Base-by-base conservation (phyloP, 2,888 invertebrate species). In the Machimus atricapillus region DNA sequence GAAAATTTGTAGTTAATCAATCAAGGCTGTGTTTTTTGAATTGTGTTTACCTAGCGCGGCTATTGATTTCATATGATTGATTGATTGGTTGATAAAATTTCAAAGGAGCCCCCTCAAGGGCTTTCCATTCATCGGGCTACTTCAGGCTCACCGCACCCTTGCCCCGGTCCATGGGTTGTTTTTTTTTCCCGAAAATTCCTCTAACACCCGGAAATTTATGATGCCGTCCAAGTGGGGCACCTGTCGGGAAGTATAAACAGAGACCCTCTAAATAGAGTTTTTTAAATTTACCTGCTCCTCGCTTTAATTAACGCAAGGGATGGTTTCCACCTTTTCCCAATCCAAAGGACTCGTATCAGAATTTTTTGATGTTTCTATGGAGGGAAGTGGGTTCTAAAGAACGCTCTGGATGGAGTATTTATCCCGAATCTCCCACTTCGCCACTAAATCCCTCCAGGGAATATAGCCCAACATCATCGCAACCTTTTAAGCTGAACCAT, bases 1-100 rank as follows among this genome's bases (percentile, higher is more conserved):
- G 85, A 87, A 79, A 87, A 86, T 86, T 87, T 87, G 87, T 87
- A 87, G 87, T 87, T 87, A 87, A 87, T 87, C 87, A 87, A 87
- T 87, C 87, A 87, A 86, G 74, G 87, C 73, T 85, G 56, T 86
- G 87, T 66, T 87, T 87, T 87, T 86, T 86, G 81, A 86, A 87
- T 81, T 87, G 79, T 86, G 86, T 87, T 87, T 87, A 87, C 87
- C 87, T 85, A 78, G 43, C 46, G 86, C 86, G 86, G 86, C 86
- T 87, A 87, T 87, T 87, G 87, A 87, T 87, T 87, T 87, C 81
- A 56, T 76, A 34, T 86, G 87, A 87, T 87, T 87, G 87, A 87
- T 87, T 86, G 87, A 87, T 87, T 27, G 79, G 79, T 52, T 46
- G 79, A 46, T 79, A 66, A 79, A 79, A 79, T 79, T 79, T 79